Evolutionary conservation across 2,888 invertebrate genomes (phyloP).

Genomic region (Pollenia amentaria): DNA sequence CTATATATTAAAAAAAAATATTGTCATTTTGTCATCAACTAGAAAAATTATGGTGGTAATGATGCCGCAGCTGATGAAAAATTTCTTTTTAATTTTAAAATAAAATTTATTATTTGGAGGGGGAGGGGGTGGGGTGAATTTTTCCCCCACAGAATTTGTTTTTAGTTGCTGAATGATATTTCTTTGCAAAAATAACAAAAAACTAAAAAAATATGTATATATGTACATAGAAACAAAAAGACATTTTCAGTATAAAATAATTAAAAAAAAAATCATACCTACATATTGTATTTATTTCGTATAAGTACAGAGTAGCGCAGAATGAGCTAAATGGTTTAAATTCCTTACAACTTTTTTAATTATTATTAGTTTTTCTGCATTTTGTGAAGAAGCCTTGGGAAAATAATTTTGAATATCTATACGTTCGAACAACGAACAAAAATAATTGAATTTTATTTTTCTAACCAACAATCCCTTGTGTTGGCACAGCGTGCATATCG

Average conservation of each 20-base stretch:
- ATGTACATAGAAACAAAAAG: slow-evolving; percentile 9
- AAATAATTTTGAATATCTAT: too few relatives aligned
- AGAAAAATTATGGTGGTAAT: slow-evolving; percentile 36
- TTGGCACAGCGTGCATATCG: too few relatives aligned
- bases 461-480: too few relatives aligned
- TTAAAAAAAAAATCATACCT: neutral
- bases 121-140: neutral
- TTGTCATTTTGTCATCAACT: slow-evolving; percentile 56
- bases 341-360: too few relatives aligned
- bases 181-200: slow-evolving; percentile 10
- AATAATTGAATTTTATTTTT: too few relatives aligned
- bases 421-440: too few relatives aligned
- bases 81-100: slow-evolving; percentile 42
- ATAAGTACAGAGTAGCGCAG: too few relatives aligned
- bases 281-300: too few relatives aligned
- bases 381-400: too few relatives aligned
- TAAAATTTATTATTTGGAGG: neutral
- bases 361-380: too few relatives aligned
- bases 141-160: neutral
- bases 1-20: slow-evolving; percentile 21
- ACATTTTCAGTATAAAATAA: slow-evolving; percentile 19
- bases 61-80: slow-evolving; percentile 51
- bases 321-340: too few relatives aligned
- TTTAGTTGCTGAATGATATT: slow-evolving; percentile 31
- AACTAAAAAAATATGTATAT: neutral